A percentile compares a stretch with the other conserved stretches of the same genome.
phyloP scores from a whole-genome alignment of 1,140 invertebrate species.

The Neocloeon triangulifer region DNA sequence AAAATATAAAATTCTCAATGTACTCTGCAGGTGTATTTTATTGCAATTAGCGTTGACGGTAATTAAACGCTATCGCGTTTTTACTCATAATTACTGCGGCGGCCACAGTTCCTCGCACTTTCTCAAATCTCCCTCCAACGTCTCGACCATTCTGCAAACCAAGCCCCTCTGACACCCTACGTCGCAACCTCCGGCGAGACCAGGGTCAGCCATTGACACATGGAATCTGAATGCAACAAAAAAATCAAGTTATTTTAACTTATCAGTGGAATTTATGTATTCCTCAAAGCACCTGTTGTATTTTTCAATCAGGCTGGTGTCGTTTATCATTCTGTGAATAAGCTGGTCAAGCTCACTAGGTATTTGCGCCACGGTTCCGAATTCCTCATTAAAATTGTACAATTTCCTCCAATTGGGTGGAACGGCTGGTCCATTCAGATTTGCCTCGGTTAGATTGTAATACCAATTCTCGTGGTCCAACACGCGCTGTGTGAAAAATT shows the following conservation, averaged over 20 bases:
- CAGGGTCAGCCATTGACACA: conserved; percentile 27
- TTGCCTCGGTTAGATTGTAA: conserved; percentile 54
- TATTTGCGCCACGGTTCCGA: conserved; percentile 20
- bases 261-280: not conserved
- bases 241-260: conserved; percentile 10
- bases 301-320: conserved; percentile 14
- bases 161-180: conserved; percentile 26
- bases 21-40: too few species aligned
- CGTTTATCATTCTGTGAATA: conserved; percentile 13
- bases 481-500: conserved; percentile 25
- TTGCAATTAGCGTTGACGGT: too few species aligned
- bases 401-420: conserved; percentile 37
- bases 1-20: too few species aligned
- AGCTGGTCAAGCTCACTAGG: conserved; percentile 16
- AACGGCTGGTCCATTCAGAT: conserved; percentile 24
- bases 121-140: conserved; percentile 22
- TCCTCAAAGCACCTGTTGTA: conserved; percentile 16
- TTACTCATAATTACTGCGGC: too few species aligned
- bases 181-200: conserved; percentile 24
- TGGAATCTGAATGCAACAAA: conserved; percentile 27
- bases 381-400: conserved; percentile 41
- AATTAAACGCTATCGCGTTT: too few species aligned
- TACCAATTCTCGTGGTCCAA: conserved; percentile 46
- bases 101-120: too few species aligned
- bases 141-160: conserved; percentile 29